Evolutionary conservation across 2,797 vertebrate genomes (phyloP).

Genomic region (Spheniscus humboldti): DNA sequence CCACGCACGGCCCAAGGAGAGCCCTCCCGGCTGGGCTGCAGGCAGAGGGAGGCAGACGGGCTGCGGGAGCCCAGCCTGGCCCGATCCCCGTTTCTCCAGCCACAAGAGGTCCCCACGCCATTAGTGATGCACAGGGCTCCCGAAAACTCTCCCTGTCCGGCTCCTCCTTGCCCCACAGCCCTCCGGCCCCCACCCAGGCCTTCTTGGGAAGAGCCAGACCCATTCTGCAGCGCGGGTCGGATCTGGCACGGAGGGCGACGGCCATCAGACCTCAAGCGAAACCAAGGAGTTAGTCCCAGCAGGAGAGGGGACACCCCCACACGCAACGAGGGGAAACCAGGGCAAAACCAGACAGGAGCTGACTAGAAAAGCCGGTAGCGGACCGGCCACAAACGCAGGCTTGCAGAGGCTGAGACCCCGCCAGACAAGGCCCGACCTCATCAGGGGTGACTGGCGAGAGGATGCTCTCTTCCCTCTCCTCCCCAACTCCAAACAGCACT

Average conservation of each 20-base stretch:
- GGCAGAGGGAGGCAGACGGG: not conserved
- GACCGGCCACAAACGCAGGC: not conserved
- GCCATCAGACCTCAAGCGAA: not conserved
- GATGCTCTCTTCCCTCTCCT: not conserved
- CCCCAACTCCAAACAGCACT: not conserved
- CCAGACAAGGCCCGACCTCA: not conserved
- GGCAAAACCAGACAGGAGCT: not conserved
- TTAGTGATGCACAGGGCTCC: not conserved
- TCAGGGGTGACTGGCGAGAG: not conserved
- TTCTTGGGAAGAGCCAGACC: not conserved
- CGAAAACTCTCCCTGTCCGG: not conserved
- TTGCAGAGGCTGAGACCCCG: not conserved
- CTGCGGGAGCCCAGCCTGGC: not conserved
- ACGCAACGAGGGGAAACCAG: not conserved
- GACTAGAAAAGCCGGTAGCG: not conserved
- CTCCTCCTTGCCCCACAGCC: not conserved
- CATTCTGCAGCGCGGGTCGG: fast-evolving
- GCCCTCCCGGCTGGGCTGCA: not conserved
- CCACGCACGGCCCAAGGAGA: fast-evolving
- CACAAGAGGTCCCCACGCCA: slow-evolving; percentile 53
- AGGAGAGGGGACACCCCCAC: not conserved
- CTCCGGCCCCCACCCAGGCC: not conserved
- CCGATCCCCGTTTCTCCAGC: not conserved
- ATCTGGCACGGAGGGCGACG: fast-evolving
- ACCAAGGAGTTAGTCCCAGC: not conserved